phyloP scores from a whole-genome alignment of 2,113 vertebrate genomes.

The Marmota flaviventris region DNA sequence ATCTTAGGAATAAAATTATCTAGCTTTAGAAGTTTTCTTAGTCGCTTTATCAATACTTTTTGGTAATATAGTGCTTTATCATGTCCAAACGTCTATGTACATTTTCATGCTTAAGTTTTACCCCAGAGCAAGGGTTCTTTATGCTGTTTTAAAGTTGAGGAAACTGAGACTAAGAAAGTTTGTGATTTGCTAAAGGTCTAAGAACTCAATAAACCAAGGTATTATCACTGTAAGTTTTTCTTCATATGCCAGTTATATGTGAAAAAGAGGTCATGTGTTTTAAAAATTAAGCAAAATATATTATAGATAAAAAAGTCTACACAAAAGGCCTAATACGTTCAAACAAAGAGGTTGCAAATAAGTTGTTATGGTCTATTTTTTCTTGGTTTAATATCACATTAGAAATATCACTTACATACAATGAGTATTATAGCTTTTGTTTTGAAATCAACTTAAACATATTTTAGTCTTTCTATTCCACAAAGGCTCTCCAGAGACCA shows the following conservation, averaged over 20 bases:
- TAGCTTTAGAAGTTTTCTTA: neutral
- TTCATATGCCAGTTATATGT: neutral
- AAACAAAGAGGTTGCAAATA: neutral
- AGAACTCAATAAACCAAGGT: neutral
- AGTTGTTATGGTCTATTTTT: neutral
- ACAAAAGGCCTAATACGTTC: neutral
- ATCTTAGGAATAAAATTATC: neutral
- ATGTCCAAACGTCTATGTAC: neutral
- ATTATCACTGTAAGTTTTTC: neutral
- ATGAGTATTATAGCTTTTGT: fast-evolving
- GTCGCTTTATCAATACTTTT: neutral
- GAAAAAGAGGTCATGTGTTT: neutral
- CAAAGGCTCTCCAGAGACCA: neutral
- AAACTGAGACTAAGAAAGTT: neutral
- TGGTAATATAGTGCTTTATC: fast-evolving
- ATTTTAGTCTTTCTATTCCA: neutral
- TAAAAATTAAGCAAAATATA: neutral
- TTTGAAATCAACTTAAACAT: neutral
- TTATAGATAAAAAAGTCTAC: neutral
- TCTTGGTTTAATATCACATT: neutral
- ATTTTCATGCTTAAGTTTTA: neutral
- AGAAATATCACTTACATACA: neutral
- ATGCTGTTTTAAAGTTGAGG: neutral
- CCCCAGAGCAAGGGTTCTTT: neutral
- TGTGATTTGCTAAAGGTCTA: neutral